Conservation (phyloP, 1,140 invertebrate genomes). For the Leucophenga varia region DNA sequence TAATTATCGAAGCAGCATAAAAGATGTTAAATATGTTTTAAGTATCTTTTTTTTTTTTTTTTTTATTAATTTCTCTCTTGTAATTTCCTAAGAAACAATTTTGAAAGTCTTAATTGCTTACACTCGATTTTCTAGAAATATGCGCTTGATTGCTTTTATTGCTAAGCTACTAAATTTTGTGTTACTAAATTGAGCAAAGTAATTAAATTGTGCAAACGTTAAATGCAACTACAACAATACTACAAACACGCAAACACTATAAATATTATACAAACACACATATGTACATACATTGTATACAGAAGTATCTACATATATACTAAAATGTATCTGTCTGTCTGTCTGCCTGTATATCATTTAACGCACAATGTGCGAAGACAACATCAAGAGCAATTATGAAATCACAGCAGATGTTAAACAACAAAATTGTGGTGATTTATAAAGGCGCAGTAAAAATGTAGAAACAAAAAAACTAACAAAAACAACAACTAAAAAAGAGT, state of each 20-base stretch:
- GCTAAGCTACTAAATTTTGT: background rate
- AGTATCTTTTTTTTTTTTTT: too few relatives aligned
- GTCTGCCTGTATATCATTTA: background rate
- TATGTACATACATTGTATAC: conserved; percentile 4
- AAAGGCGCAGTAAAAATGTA: conserved; percentile 27
- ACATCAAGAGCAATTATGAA: conserved; percentile 47
- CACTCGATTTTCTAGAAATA: too few relatives aligned
- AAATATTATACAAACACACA: conserved; percentile 27
- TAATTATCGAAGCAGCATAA: too few relatives aligned
- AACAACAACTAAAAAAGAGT: conserved; percentile 38
- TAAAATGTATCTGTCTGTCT: background rate
- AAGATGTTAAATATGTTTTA: too few relatives aligned
- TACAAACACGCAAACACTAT: conserved; percentile 16
- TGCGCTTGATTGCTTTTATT: too few relatives aligned
- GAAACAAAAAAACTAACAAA: conserved; percentile 24
- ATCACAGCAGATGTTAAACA: conserved; percentile 49
- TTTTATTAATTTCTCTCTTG: too few relatives aligned
- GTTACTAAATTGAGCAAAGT: too few relatives aligned
- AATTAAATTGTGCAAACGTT: background rate
- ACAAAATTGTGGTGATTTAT: conserved; percentile 51
- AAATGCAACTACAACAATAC: background rate
- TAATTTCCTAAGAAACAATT: too few relatives aligned
- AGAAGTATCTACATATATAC: background rate
- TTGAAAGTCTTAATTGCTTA: too few relatives aligned
- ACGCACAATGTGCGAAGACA: conserved; percentile 24